A percentile compares a stretch with the other conserved stretches of the same genome.
Evolutionary conservation across 2,797 vertebrate genomes (phyloP).

Genomic region (Pitangus sulphuratus): DNA sequence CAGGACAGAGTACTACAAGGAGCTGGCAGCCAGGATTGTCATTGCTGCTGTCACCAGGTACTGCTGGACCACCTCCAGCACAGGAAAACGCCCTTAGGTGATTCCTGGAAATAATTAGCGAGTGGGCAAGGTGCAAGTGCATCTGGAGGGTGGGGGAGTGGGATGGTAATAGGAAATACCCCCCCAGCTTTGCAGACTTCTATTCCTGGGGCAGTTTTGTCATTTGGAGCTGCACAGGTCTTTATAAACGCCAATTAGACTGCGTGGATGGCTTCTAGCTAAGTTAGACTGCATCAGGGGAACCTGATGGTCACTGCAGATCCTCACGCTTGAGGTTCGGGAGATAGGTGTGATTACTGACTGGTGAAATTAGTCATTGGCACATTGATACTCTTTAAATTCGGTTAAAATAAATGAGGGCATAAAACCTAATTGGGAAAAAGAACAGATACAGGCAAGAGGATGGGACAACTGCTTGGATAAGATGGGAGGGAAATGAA

Average conservation of each 20-base stretch:
- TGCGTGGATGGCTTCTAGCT: not conserved
- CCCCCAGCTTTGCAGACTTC: not conserved
- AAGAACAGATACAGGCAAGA: not conserved
- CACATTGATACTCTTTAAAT: not conserved
- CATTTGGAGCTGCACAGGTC: not conserved
- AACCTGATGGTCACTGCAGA: not conserved
- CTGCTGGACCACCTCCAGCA: not conserved
- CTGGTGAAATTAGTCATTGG: not conserved
- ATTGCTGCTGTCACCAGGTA: conserved; percentile 91
- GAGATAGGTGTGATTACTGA: not conserved
- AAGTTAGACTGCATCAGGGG: not conserved
- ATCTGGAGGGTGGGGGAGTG: not conserved
- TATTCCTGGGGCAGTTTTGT: not conserved
- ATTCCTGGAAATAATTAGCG: not conserved
- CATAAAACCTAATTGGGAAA: not conserved
- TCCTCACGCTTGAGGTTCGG: not conserved
- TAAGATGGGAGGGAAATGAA: not conserved
- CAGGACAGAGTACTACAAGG: conserved; percentile 94
- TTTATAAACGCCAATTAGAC: not conserved
- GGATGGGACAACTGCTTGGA: not conserved
- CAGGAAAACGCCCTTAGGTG: not conserved
- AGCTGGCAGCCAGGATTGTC: conserved; percentile 91
- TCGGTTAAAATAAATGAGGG: not conserved
- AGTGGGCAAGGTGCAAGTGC: not conserved
- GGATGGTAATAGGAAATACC: not conserved